phyloP scores from a whole-genome alignment of 2,113 vertebrate genomes.

The Microcebus lehilahytsara region DNA sequence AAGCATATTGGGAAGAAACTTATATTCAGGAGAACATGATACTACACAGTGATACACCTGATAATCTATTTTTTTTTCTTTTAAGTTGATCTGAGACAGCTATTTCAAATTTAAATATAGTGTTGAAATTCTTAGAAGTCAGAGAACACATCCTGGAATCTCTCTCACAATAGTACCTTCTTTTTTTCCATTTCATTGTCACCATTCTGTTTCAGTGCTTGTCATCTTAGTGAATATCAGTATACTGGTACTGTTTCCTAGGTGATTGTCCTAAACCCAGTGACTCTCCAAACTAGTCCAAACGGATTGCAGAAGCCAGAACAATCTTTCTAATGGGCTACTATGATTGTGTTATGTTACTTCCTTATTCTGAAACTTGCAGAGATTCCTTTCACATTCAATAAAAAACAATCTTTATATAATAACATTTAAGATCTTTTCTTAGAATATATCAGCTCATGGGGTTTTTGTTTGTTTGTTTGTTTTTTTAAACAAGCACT shows the following conservation, averaged over 20 bases:
- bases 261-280: neutral
- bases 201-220: neutral
- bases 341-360: neutral
- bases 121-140: neutral
- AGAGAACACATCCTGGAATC: neutral
- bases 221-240: neutral
- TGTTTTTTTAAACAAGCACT: neutral
- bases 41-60: constrained; percentile 30
- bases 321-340: neutral
- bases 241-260: neutral
- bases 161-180: neutral
- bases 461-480: neutral
- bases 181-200: neutral
- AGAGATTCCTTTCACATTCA: neutral
- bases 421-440: neutral
- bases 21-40: constrained; percentile 57
- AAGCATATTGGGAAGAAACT: constrained; percentile 57
- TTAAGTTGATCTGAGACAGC: neutral
- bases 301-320: neutral
- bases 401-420: neutral
- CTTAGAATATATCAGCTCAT: neutral
- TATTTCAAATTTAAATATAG: constrained; percentile 46
- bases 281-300: neutral
- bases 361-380: neutral
- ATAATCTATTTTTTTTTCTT: constrained; percentile 41